Conservation (phyloP, 2,113 vertebrate species). For the Urocynchramus pylzowi region DNA sequence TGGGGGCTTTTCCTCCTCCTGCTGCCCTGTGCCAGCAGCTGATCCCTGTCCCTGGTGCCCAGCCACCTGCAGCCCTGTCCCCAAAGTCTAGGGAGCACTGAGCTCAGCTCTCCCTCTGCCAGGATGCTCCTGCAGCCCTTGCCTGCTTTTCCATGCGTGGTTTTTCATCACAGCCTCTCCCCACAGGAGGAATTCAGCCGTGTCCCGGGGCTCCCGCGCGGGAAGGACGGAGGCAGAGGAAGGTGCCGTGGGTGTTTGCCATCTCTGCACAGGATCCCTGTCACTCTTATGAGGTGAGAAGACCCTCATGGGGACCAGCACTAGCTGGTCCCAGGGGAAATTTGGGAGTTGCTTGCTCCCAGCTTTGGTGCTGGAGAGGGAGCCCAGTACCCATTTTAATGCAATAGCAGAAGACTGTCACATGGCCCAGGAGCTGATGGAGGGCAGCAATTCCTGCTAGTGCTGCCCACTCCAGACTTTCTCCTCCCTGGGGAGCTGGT, state of each 20-base stretch:
- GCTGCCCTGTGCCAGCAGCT: rapidly evolving
- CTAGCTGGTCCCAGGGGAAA: neutral
- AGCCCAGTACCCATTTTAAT: neutral
- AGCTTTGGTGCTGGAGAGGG: neutral
- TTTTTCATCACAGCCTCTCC: neutral
- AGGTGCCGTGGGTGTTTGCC: neutral
- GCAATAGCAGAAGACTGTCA: neutral
- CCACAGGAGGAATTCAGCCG: neutral
- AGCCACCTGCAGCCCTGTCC: neutral
- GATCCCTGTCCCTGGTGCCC: rapidly evolving
- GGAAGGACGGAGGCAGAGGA: neutral
- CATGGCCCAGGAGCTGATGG: neutral
- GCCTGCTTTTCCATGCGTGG: neutral
- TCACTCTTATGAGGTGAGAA: conserved; percentile 42
- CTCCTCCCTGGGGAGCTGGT: neutral
- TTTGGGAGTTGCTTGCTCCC: neutral
- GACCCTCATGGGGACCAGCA: rapidly evolving
- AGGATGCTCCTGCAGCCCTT: neutral
- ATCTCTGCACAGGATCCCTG: neutral
- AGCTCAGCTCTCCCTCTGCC: neutral
- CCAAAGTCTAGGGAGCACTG: neutral
- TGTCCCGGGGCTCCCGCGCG: rapidly evolving
- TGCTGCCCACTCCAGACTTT: rapidly evolving
- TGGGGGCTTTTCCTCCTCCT: neutral
- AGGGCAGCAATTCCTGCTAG: neutral